A percentile compares a stretch with the other conserved stretches of the same genome.
These are phyloP conservation scores for Apantesis nais DNA, from an alignment of 2,888 invertebrate species.

Conservation along the genomic window DNA sequence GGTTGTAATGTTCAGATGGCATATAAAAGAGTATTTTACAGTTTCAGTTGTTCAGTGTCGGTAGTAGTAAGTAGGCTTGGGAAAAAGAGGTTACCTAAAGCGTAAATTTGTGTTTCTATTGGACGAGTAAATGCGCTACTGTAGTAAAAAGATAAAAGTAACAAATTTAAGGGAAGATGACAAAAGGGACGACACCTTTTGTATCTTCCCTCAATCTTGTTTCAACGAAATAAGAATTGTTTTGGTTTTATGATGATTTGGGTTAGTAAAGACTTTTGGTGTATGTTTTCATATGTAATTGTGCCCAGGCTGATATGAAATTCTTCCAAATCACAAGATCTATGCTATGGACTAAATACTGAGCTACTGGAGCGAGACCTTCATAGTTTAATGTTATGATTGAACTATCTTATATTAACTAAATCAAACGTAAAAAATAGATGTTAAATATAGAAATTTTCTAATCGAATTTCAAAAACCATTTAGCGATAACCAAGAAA, in stretches of 20 bases:
- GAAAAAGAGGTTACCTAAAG: neutral
- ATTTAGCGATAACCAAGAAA: neutral
- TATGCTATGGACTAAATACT: neutral
- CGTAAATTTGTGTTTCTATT: neutral
- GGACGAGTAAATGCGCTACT: neutral
- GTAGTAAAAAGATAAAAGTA: neutral
- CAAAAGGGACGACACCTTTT: neutral
- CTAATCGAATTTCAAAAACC: neutral
- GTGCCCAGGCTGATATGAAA: neutral
- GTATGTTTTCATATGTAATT: neutral
- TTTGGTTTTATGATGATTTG: neutral
- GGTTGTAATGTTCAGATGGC: no score
- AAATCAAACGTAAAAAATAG: no score
- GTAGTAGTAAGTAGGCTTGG: neutral
- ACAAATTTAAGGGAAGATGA: neutral
- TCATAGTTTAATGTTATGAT: no score
- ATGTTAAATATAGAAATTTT: no score
- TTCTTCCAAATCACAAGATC: neutral
- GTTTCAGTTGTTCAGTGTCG: no score
- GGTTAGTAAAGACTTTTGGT: neutral
- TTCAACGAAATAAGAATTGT: neutral
- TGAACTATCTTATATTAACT: no score
- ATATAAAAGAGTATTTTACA: no score
- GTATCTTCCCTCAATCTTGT: neutral
- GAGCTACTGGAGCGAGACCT: neutral